Conservation (phyloP, 2,113 vertebrate genomes). For the Scopus umbretta region DNA sequence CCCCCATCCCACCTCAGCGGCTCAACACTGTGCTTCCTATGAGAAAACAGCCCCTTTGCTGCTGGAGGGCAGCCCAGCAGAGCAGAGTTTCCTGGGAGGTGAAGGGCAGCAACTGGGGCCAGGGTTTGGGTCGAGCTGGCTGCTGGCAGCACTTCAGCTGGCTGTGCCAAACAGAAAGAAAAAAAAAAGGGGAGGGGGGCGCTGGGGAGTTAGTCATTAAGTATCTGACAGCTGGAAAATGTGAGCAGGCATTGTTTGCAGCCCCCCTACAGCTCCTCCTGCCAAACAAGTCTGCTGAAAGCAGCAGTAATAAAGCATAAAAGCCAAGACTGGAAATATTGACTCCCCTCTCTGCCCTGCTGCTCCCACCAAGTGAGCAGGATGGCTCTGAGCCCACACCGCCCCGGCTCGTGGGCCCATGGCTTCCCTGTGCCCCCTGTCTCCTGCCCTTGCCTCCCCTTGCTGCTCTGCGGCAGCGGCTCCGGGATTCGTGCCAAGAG, state of each 20-base stretch:
- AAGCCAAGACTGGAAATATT: background rate
- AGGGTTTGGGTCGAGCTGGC: background rate
- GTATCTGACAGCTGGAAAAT: conserved; percentile 46
- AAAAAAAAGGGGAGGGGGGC: background rate
- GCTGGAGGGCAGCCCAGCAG: background rate
- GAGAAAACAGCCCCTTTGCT: background rate
- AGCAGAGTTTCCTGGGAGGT: background rate
- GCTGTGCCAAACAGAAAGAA: background rate
- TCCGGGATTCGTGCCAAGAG: fast-evolving
- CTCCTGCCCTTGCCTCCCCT: background rate
- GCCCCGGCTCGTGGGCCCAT: background rate
- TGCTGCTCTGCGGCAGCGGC: background rate
- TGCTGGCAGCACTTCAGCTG: background rate
- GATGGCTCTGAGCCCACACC: background rate
- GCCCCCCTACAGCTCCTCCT: background rate
- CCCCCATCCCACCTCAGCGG: background rate
- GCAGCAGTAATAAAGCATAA: background rate
- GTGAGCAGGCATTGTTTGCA: conserved; percentile 1
- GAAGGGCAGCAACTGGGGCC: background rate
- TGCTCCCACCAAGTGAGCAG: background rate
- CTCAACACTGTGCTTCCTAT: background rate
- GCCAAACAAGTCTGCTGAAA: background rate
- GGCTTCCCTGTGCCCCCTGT: fast-evolving
- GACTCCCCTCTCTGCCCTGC: background rate
- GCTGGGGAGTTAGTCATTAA: background rate